Conservation (phyloP, 2,888 invertebrate genomes). For the Ochropleura leucogaster region DNA sequence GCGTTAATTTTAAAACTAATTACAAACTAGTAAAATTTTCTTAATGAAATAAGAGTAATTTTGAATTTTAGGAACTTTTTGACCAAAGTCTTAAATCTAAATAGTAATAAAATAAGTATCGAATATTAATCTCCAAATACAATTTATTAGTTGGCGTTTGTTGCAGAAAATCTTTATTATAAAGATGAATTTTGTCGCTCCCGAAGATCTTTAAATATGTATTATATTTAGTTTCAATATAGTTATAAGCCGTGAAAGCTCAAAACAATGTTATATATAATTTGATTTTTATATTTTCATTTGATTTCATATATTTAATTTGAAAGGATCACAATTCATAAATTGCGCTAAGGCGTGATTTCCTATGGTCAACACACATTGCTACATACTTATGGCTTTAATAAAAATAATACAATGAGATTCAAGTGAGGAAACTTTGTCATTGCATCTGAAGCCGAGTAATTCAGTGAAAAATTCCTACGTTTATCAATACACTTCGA, state of each 20-base stretch:
- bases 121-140: conserved; percentile 1
- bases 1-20: conserved; percentile 69
- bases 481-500: no score
- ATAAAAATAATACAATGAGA: no score
- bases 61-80: conserved; percentile 75
- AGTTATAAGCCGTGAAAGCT: no score
- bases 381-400: no score
- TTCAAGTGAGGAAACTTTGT: no score
- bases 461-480: no score
- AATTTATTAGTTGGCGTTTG: background rate
- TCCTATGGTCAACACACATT: no score
- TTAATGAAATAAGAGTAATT: conserved; percentile 61
- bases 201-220: background rate
- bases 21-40: conserved; percentile 53
- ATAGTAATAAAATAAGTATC: conserved; percentile 7
- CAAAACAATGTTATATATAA: no score
- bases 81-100: conserved; percentile 66
- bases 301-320: background rate
- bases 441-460: no score
- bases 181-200: background rate
- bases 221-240: no score
- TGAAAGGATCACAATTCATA: background rate
- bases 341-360: background rate
- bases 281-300: no score
- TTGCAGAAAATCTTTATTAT: background rate